phyloP scores from a whole-genome alignment of 2,888 invertebrate species.

The Cremastinae sp. region DNA sequence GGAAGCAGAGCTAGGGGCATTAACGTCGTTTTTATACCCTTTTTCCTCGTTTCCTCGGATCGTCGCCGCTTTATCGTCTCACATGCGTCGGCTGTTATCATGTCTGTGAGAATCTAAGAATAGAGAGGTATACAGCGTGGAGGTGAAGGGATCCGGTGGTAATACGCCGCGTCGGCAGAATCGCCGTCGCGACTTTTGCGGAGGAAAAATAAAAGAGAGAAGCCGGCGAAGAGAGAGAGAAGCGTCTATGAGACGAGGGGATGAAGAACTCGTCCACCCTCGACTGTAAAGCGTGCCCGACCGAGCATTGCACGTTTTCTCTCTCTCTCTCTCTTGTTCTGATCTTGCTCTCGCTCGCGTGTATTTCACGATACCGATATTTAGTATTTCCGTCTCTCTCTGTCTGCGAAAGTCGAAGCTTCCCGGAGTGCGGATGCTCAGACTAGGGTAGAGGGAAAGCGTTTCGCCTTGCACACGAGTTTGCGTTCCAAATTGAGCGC shows the following conservation, averaged over 20 bases:
- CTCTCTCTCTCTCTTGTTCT: conserved; percentile 27
- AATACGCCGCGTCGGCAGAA: conserved; percentile 51
- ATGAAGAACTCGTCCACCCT: conserved; percentile 51
- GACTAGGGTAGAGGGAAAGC: conserved; percentile 66
- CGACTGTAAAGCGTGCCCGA: conserved; percentile 50
- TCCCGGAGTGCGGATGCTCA: conserved; percentile 40
- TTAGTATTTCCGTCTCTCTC: conserved; percentile 20
- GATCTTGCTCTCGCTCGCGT: conserved; percentile 25
- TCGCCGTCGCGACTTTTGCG: conserved; percentile 23
- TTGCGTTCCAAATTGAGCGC: conserved; percentile 54
- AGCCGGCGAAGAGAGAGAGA: conserved; percentile 36
- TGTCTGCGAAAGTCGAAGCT: conserved; percentile 51
- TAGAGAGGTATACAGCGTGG: conserved; percentile 17
- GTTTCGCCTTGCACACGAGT: conserved; percentile 25
- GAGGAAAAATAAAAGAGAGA: conserved; percentile 1
- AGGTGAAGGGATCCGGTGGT: conserved; percentile 25
- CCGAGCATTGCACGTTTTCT: conserved; percentile 46
- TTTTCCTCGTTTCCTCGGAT: too few species aligned
- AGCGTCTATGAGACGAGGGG: conserved; percentile 42
- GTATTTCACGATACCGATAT: not conserved
- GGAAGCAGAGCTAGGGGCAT: conserved; percentile 47
- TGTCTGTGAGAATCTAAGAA: conserved; percentile 23
- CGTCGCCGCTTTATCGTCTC: not conserved
- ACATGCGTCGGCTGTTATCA: not conserved
- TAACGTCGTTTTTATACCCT: conserved; percentile 15